Base-by-base conservation (phyloP, 1,140 invertebrate species). In the Mya arenaria region DNA sequence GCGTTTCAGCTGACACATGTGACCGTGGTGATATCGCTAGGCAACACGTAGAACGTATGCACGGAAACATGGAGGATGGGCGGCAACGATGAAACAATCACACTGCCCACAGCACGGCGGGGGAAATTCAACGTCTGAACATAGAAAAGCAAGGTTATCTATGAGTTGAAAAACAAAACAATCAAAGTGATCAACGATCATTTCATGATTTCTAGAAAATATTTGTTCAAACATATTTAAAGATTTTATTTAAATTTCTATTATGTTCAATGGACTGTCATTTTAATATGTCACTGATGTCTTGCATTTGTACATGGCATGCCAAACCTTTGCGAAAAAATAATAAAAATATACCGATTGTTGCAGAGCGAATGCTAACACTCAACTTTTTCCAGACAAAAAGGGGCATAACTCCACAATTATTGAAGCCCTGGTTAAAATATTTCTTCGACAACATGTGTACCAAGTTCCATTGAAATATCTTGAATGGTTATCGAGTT, bases 61-160 rank as follows among this genome's bases (percentile, higher is more conserved):
- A 72, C 34, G 73, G 73, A 75, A 56, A 23, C 34, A 62, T 41
- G 56, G 36, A 36, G 60, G 58, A 56, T 62, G 37, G 73, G 63
- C 41, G 56, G 62, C 36, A 15, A 75, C 73, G 62, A 58, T 56
- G 36, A 63, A 34, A 75, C 73, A 75, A 32, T 44, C 39, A 56
- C n/a, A 28, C n/a, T 30, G 48, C 56, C 69, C 56, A 32, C 73
- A 36, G 48, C 73, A 75, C 62, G 55, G 52, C 73, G 48, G 48
- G 73, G 2, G 48, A 52, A n/a, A 52, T 56, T 75, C 41, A 63
- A 48, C 13, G 62, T 75, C 73, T 75, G 73, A 75, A 75, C 73
- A 75, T 75, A 75, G 73, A 75, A 75, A 75, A 75, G 73, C 73
- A 75, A 75, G 73, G 73, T 62, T 62, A 58, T 62, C 58, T 75